These are phyloP conservation scores for Columba janthina DNA, from an alignment of 2,113 vertebrate species.

Conservation along the genomic window DNA sequence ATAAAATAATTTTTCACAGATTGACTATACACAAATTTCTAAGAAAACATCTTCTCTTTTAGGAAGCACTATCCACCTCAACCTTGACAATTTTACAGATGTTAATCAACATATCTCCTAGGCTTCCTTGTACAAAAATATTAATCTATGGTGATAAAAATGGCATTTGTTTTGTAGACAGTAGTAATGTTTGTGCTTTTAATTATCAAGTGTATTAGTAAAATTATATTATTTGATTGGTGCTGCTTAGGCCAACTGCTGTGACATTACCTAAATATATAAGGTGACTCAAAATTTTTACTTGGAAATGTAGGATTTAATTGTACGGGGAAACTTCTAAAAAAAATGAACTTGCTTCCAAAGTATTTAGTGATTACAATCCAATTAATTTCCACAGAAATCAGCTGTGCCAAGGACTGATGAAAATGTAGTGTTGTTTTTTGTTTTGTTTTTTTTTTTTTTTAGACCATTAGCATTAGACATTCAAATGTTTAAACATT, in stretches of 20 bases:
- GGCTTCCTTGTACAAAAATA: not conserved
- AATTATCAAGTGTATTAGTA: not conserved
- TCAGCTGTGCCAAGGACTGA: not conserved
- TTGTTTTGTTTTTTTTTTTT: not conserved
- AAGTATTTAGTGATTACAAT: not conserved
- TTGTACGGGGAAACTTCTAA: not conserved
- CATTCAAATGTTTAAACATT: not conserved
- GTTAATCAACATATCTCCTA: not conserved
- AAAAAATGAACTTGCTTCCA: not conserved
- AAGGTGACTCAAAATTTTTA: not conserved
- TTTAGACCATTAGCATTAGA: accelerated
- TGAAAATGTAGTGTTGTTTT: not conserved
- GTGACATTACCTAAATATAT: not conserved
- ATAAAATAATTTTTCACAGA: not conserved
- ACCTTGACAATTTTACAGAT: not conserved
- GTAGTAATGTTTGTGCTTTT: not conserved
- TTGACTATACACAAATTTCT: not conserved
- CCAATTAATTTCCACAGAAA: not conserved
- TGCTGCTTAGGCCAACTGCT: not conserved
- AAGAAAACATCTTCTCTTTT: not conserved
- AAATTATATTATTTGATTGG: not conserved
- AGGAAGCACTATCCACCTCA: not conserved
- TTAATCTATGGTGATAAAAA: not conserved
- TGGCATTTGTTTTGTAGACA: not conserved
- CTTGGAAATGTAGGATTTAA: not conserved